Conservation (phyloP, 2,888 invertebrate genomes). For the Cataglyphis rosenhaueri region DNA sequence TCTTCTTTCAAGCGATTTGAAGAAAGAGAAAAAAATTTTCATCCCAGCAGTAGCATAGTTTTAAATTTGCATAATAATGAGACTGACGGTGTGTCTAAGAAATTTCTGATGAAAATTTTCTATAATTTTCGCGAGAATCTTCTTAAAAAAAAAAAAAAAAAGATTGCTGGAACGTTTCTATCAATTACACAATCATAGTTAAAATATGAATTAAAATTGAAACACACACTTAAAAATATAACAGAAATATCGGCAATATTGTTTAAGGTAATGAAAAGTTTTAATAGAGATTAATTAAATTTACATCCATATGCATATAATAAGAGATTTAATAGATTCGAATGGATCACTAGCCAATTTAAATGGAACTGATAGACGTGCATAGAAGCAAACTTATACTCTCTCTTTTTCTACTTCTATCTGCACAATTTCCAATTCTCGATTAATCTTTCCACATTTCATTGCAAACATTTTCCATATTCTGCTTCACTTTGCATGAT, state of each 20-base stretch:
- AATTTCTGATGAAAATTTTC: slow-evolving; percentile 12
- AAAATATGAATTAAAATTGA: not conserved
- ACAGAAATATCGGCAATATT: not conserved
- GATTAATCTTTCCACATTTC: slow-evolving; percentile 33
- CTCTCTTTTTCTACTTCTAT: slow-evolving; percentile 8
- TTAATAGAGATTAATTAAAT: not conserved
- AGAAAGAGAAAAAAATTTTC: slow-evolving; percentile 28
- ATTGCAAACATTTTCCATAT: slow-evolving; percentile 34
- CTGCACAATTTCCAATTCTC: slow-evolving; percentile 12
- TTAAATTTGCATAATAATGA: slow-evolving; percentile 43
- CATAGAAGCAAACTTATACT: not conserved
- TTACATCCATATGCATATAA: not conserved
- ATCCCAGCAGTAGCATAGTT: not conserved
- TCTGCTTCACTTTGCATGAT: slow-evolving; percentile 37
- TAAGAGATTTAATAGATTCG: not conserved
- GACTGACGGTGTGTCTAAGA: not conserved
- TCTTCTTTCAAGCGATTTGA: slow-evolving; percentile 22
- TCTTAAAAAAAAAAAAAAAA: not conserved
- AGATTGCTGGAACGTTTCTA: not conserved
- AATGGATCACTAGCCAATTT: not conserved
- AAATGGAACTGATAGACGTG: slow-evolving; percentile 1
- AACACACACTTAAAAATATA: not conserved
- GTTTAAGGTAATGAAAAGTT: slow-evolving; percentile 13
- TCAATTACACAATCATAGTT: not conserved
- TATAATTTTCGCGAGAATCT: not conserved